Percentiles rank a stretch among this genome's conserved stretches.
Evolutionary conservation across 2,113 vertebrate genomes (phyloP).

Genomic region (Anhinga rufa): DNA sequence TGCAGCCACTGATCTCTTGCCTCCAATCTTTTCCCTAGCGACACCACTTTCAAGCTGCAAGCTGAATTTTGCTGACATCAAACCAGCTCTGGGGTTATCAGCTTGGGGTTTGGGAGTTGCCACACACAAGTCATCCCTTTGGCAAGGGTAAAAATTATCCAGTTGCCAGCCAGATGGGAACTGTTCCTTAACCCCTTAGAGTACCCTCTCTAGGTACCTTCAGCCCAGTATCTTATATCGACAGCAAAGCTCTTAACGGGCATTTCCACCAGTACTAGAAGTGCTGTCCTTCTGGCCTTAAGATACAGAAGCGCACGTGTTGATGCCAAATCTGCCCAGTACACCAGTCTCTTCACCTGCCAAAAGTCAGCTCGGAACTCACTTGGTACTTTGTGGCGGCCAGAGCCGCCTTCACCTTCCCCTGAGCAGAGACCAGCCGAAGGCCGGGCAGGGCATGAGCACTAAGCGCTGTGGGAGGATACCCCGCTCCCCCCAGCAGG

Average conservation of each 20-base stretch:
- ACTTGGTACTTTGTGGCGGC: neutral
- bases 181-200: neutral
- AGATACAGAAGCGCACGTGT: fast-evolving
- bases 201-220: neutral
- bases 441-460: neutral
- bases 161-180: neutral
- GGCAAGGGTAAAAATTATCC: neutral
- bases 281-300: neutral
- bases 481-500: neutral
- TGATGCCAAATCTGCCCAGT: neutral
- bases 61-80: neutral
- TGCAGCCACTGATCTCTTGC: neutral
- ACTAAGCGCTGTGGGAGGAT: neutral
- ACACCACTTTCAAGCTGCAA: neutral
- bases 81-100: fast-evolving
- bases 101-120: fast-evolving
- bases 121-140: neutral
- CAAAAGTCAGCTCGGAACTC: neutral
- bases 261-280: neutral
- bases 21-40: neutral
- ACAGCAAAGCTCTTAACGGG: neutral
- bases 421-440: neutral
- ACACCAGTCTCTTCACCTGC: neutral
- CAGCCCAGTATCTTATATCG: too few relatives aligned
- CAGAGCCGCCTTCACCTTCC: neutral